Conservation (phyloP, 2,888 invertebrate genomes). For the Timandra comae region DNA sequence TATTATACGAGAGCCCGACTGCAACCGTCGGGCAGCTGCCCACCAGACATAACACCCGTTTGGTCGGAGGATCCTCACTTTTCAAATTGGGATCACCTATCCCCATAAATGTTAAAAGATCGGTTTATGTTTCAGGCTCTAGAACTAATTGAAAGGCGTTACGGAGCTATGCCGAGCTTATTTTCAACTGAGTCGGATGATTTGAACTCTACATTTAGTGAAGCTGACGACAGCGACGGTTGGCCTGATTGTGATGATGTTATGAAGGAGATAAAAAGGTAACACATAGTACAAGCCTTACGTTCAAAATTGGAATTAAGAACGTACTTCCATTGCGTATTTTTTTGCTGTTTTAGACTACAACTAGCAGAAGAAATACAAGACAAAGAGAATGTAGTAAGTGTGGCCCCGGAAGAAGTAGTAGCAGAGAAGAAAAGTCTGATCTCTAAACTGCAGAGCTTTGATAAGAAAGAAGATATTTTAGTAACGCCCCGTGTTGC, state of each 20-base stretch:
- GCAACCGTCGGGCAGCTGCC: too few relatives aligned
- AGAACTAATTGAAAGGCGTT: slow-evolving; percentile 88
- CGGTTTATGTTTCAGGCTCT: slow-evolving; percentile 83
- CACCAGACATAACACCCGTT: too few relatives aligned
- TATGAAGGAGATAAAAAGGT: slow-evolving; percentile 79
- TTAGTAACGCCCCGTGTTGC: slow-evolving; percentile 5
- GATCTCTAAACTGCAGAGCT: slow-evolving; percentile 54
- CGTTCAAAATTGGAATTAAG: too few relatives aligned
- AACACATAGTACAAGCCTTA: too few relatives aligned
- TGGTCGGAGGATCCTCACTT: too few relatives aligned
- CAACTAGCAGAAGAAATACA: slow-evolving; percentile 48
- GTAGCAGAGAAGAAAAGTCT: slow-evolving; percentile 62
- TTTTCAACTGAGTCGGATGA: slow-evolving; percentile 69
- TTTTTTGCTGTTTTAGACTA: too few relatives aligned
- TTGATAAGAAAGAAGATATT: slow-evolving; percentile 49
- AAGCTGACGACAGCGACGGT: slow-evolving; percentile 38
- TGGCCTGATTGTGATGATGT: slow-evolving; percentile 74
- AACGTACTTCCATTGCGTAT: too few relatives aligned
- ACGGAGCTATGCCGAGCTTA: slow-evolving; percentile 80
- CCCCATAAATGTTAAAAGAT: too few relatives aligned
- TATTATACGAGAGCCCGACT: too few relatives aligned
- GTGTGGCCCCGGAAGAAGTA: slow-evolving; percentile 55
- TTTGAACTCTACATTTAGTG: slow-evolving; percentile 46
- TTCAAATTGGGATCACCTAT: too few relatives aligned
- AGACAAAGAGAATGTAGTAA: slow-evolving; percentile 37